Base-by-base conservation (phyloP, 2,888 invertebrate species). In the Orthosia cruda region DNA sequence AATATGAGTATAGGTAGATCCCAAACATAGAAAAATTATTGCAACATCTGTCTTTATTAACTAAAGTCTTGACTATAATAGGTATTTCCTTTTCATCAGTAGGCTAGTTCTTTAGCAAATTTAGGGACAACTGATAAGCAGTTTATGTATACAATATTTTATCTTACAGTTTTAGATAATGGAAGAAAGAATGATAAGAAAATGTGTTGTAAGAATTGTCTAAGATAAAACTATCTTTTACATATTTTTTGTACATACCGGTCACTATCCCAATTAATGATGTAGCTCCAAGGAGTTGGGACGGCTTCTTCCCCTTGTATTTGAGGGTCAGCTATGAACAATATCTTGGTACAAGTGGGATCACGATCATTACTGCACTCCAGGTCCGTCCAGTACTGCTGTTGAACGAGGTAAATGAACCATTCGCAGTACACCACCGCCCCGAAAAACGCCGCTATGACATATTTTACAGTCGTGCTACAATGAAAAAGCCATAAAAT, bases 261-360 rank as follows among this genome's bases (percentile, higher is more conserved):
- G 94, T 99, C 99, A 88, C 98, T 98, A 94, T 99, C 99, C 97
- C 98, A 99, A 88, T 98, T 97, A 50, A 98, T 97, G 52, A 99
- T 90, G 66, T 97, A 97, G 68, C 98, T 98, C 52, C 98, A 96
- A 63, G 97, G 97, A 70, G 97, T 96, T 4, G 97, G 95, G 71
- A 98, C 99, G 89, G 98, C 97, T 55, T 97, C 94, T 85, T 98
- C 98, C 0, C 99, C 99, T 85, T 99, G 97, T 77, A 99, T 97
- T 94, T 99, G 99, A 23, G 99, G 99, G 95, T 99, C 99, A 11
- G 99, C 99, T 68, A 99, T 98, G 67, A 98, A 97, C 65, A 98
- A 92, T 72, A 98, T 95, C 88, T 97, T 97, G 9, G 97, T 97
- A 85, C 98, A 98, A 72, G 97, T 96, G 0, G 84, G 68, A 52